Base-by-base conservation (phyloP, 2,113 vertebrate species). In the Sclerurus mexicanus region DNA sequence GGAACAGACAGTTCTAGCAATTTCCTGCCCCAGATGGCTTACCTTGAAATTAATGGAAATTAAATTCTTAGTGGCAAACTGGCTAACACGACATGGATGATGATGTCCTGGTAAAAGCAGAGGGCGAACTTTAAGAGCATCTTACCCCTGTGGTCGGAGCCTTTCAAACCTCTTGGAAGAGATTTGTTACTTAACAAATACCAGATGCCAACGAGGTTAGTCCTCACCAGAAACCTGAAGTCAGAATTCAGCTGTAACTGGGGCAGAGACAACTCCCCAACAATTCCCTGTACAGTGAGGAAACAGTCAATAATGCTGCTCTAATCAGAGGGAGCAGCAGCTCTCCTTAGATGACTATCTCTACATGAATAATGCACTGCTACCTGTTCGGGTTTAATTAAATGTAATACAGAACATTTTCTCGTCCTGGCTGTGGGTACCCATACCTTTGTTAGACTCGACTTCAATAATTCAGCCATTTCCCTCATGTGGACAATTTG, bases 371-470 rank as follows among this genome's bases (percentile, higher is more conserved):
- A 59, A 97, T 66, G 47, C 88, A 50, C 78, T 96, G 50, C 75
- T 95, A 93, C 93, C 87, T 75, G 58, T 91, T 97, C 93, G 95
- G 80, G 69, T 97, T 96, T 97, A 97, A 96, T 97, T 97, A 94
- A 96, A 82, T 82, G 60, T 91, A 97, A 68, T 77, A 92, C 78
- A 97, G 76, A 96, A 92, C 35, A 30, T 71, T 64, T 87, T 47
- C 12, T 92, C 95, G 92, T 87, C 90, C 56, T 67, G 47, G 52
- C 87, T 77, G 30, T 64, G 97, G 79, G 67, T 93, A 87, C 78
- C 58, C 84, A 8, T 31, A 27, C 68, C 88, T 83, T 92, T 95
- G 88, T 87, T 95, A 39, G 74, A 78, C 30, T 67, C 90, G 74
- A 66, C 66, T 69, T 94, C 84, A 63, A 13, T 42, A 91, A 82